Evolutionary conservation across 2,113 vertebrate genomes (phyloP), one percentile per base, ranked within the genome.

Genomic region (Malaclemys terrapin): DNA sequence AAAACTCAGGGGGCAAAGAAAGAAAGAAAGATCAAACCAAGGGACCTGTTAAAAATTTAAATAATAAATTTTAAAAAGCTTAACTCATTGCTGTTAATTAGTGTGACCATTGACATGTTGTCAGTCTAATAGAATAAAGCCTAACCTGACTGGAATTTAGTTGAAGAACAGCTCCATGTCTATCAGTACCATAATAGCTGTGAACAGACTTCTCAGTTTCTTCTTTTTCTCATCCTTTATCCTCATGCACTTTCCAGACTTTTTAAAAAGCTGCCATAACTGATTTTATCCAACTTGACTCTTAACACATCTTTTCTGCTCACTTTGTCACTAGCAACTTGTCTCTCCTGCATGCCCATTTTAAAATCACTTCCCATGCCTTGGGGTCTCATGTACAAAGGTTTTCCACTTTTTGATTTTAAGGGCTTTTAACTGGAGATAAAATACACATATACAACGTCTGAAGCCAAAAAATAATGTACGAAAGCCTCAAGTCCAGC

Each of bases 261-360:
- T 20, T 82, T 13, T 45, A 65, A 88, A 93, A 45, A 53, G 45
- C 4, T 81, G 42, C 12, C 38, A 91, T 19, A 24, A 81, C 29
- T 91, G 50, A 81, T 54, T 76, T 29, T 90, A 87, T 84, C 84
- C 89, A 91, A 89, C 80, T 92, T 45, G 76, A 84, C 22, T n/a
- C 54, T 81, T 42, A 75, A 6, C 52, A 91, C 89, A 85, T 91
- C 88, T 90, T 93, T 90, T 91, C 84, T 91, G 93, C 22, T 92
- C 57, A 78, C 88, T 82, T 50, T 31, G 87, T 29, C 38, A 57
- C 47, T n/a, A 93, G 49, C 6, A 93, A 82, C 8, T 52, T 80
- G 29, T 17, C 80, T 91, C 93, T 80, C 69, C 76, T 84, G 17
- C 53, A 90, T 78, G n/a, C 57, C 79, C n/a, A n/a, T 29, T n/a